phyloP scores from a whole-genome alignment of 2,888 invertebrate species.

The Cheilosia variabilis region DNA sequence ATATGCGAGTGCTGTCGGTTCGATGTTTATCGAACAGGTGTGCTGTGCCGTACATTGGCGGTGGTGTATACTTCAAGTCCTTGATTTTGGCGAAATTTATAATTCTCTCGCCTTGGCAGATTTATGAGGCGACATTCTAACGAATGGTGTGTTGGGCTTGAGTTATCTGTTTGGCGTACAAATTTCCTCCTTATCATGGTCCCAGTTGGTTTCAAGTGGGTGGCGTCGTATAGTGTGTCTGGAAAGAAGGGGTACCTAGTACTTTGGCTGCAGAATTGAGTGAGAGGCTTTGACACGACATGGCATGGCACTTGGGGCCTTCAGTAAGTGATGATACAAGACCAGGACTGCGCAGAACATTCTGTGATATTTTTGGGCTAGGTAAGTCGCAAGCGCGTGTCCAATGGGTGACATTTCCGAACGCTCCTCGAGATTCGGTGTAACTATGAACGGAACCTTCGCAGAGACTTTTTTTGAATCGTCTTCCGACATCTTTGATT shows the following conservation, averaged over 20 bases:
- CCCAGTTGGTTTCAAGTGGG: neutral
- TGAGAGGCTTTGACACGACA: too few relatives aligned
- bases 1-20: neutral
- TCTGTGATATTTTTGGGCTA: neutral
- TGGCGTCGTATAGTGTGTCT: neutral
- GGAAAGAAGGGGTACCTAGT: neutral
- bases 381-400: too few relatives aligned
- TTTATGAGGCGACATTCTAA: conserved; percentile 62
- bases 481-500: too few relatives aligned
- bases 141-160: conserved; percentile 39
- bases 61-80: conserved; percentile 20
- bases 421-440: too few relatives aligned
- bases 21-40: conserved; percentile 36
- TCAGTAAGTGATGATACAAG: neutral
- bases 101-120: conserved; percentile 44
- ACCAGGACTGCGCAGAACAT: neutral
- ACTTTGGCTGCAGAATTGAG: too few relatives aligned
- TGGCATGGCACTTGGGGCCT: too few relatives aligned
- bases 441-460: too few relatives aligned
- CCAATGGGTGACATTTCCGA: too few relatives aligned
- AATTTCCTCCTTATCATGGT: conserved; percentile 4
- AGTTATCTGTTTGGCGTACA: conserved; percentile 17
- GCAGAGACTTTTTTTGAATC: too few relatives aligned
- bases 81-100: conserved; percentile 42
- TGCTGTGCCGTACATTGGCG: neutral